Base-by-base conservation (phyloP, 2,888 invertebrate genomes). In the Cephus spinipes region DNA sequence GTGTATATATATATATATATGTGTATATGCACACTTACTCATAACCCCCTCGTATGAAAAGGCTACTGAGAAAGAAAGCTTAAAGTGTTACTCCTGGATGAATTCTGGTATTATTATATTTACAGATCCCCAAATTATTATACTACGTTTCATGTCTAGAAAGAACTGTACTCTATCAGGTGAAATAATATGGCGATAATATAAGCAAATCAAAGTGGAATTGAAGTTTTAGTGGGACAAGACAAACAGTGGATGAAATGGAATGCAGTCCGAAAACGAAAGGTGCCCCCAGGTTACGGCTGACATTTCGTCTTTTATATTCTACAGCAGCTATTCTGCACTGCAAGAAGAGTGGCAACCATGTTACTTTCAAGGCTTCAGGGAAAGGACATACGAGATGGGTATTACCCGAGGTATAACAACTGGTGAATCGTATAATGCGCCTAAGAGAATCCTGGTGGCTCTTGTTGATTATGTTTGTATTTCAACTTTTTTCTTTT, bases 251-350 rank as follows among this genome's bases (percentile, higher is more conserved):
- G 34, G 35, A 74, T 69, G 76, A 71, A 73, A 77, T 80, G 81
- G 81, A 86, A 84, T 83, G 83, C 74, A 36, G 81, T 82, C 81
- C 79, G 79, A 87, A 86, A 87, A 85, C 81, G 85, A 86, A 85
- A 87, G 85, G 80, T 55, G 80, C 76, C 79, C 76, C 32, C 81
- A 68, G 79, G 80, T 79, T 81, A 78, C 71, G 23, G 76, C 79
- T 84, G 85, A 83, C 85, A 86, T 86, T 87, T 83, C 75, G 76
- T 77, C 55, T 55, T 55, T 55, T 55, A 55, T 55, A 55, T 55
- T 55, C 23, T 55, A 55, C 23, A 6, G 6, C 55, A 55, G 23
- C 55, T 23, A 23, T 9, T 55, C 55, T 23, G 15, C 23, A 55
- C 55, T 55, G 23, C 55, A 55, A 55, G 23, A 55, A 55, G 23